These are phyloP conservation scores for Dipodomys stephensi DNA, from an alignment of 2,113 vertebrate species.

Conservation along the genomic window DNA sequence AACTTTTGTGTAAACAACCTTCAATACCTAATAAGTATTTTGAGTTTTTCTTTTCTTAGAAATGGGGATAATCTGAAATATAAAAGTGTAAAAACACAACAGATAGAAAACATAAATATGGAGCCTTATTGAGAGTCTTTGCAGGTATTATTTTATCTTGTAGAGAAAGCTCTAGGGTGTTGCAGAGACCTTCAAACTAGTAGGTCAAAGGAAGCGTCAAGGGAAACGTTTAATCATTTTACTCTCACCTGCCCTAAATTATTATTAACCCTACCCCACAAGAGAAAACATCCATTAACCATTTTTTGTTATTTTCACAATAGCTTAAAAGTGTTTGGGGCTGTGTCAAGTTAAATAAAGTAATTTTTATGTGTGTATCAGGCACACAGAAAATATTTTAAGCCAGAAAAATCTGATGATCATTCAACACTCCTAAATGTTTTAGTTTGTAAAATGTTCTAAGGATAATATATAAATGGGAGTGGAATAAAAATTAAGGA, in stretches of 20 bases:
- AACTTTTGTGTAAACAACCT: not conserved
- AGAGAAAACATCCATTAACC: slow-evolving; percentile 71
- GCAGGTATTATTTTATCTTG: slow-evolving; percentile 20
- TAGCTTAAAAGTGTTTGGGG: slow-evolving; percentile 24
- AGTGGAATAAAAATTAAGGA: slow-evolving; percentile 45
- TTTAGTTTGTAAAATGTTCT: slow-evolving; percentile 45
- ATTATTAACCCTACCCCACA: slow-evolving; percentile 47
- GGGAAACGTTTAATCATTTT: slow-evolving; percentile 70
- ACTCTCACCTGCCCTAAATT: slow-evolving; percentile 71
- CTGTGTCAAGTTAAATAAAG: slow-evolving; percentile 13
- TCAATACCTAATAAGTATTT: not conserved
- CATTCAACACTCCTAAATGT: not conserved
- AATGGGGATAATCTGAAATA: slow-evolving; percentile 11
- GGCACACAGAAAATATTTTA: slow-evolving; percentile 17
- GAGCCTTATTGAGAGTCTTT: not conserved
- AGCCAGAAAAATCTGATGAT: slow-evolving; percentile 44
- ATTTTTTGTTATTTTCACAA: slow-evolving; percentile 70
- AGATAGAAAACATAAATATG: not conserved
- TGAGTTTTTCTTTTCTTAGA: not conserved
- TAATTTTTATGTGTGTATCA: slow-evolving; percentile 1
- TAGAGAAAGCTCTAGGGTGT: slow-evolving; percentile 15
- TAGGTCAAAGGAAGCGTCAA: slow-evolving; percentile 70
- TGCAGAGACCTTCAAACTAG: slow-evolving; percentile 53
- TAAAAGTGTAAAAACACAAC: not conserved
- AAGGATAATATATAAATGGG: not conserved